Conservation (phyloP, 1,140 invertebrate genomes). For the Bombyx mori region DNA sequence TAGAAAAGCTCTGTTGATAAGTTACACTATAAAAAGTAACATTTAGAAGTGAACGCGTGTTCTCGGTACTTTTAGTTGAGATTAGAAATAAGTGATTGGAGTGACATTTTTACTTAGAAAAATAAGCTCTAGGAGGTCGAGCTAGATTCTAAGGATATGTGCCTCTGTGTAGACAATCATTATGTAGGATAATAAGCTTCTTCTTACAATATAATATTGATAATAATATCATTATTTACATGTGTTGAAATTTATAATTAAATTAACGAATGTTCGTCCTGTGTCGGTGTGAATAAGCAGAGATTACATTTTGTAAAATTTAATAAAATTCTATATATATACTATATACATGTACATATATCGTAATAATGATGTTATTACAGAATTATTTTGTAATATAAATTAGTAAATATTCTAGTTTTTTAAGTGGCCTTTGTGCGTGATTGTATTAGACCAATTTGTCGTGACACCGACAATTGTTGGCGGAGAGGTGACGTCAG, state of each 20-base stretch:
- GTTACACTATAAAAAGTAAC: constrained; percentile 4
- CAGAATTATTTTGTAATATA: constrained; percentile 18
- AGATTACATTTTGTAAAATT: no score
- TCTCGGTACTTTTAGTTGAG: constrained; percentile 18
- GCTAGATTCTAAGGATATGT: constrained; percentile 59
- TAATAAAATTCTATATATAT: neutral
- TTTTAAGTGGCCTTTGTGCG: constrained; percentile 45
- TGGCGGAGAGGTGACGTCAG: constrained; percentile 51
- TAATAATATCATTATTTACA: neutral
- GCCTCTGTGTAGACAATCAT: constrained; percentile 49
- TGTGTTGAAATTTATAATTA: no score
- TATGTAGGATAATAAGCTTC: constrained; percentile 1
- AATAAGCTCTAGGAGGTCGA: constrained; percentile 22
- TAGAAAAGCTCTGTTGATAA: no score
- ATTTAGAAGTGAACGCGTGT: constrained; percentile 17
- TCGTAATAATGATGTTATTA: constrained; percentile 7
- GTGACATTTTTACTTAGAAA: constrained; percentile 30
- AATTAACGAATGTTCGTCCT: no score
- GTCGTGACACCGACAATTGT: constrained; percentile 27
- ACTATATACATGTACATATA: constrained; percentile 18
- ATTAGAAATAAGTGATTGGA: constrained; percentile 18
- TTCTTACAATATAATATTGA: neutral
- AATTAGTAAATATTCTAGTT: constrained; percentile 46
- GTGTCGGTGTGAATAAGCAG: no score
- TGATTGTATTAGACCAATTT: constrained; percentile 22